Conservation (phyloP, 2,888 invertebrate genomes). For the Platypus cylindrus region DNA sequence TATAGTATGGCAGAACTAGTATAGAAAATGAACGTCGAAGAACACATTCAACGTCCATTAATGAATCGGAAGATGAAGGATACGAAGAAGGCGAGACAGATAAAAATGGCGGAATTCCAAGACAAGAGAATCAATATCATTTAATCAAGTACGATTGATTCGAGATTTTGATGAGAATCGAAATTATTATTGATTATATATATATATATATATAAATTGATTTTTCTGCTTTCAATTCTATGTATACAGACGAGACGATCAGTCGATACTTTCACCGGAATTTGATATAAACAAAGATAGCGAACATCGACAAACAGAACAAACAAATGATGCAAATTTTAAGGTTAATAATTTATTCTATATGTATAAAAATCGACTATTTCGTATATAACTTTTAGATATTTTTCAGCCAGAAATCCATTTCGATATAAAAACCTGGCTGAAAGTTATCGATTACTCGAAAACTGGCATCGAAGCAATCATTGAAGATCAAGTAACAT, state of each 20-base stretch:
- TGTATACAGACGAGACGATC: slow-evolving; percentile 64
- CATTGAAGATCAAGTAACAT: slow-evolving; percentile 97
- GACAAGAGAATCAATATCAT: too few relatives aligned
- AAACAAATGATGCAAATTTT: slow-evolving; percentile 14
- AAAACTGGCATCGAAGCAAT: slow-evolving; percentile 95
- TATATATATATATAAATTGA: too few relatives aligned
- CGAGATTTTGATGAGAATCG: too few relatives aligned
- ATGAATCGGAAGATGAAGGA: slow-evolving; percentile 38
- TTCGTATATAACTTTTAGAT: not conserved
- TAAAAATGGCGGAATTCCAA: slow-evolving; percentile 1
- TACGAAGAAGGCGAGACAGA: slow-evolving; percentile 24
- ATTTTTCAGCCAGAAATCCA: slow-evolving; percentile 42
- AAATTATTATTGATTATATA: too few relatives aligned
- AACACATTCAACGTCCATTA: slow-evolving; percentile 40
- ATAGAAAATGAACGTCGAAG: slow-evolving; percentile 54
- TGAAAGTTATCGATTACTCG: slow-evolving; percentile 72
- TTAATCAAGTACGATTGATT: slow-evolving; percentile 13
- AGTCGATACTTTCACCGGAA: slow-evolving; percentile 60
- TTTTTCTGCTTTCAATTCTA: too few relatives aligned
- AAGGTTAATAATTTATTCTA: slow-evolving; percentile 4
- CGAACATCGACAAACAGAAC: slow-evolving; percentile 15
- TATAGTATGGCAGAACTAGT: slow-evolving; percentile 70
- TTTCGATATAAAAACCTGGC: slow-evolving; percentile 62
- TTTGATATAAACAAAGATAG: slow-evolving; percentile 41
- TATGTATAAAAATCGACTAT: not conserved